A percentile compares a stretch with the other conserved stretches of the same genome.
These are phyloP conservation scores for Lithosia quadra DNA, from an alignment of 2,888 invertebrate species.

Conservation along the genomic window DNA sequence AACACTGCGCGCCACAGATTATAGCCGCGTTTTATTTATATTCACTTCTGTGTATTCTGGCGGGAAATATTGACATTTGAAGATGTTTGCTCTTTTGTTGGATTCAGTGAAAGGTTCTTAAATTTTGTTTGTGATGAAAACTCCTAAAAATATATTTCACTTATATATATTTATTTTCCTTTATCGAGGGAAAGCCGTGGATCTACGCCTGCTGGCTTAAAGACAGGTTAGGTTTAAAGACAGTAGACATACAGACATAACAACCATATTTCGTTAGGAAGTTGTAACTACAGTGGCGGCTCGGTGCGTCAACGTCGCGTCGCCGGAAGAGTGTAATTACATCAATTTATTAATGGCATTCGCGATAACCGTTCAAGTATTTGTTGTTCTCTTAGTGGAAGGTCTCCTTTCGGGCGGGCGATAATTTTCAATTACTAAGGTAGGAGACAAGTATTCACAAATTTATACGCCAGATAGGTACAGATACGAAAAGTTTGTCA, in stretches of 20 bases:
- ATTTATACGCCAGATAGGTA: no score
- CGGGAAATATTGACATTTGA: constrained; percentile 19
- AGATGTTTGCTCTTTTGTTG: constrained; percentile 18
- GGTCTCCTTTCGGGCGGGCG: no score
- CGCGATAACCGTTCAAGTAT: neutral
- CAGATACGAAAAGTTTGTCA: no score
- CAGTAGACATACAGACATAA: no score
- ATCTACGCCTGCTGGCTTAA: no score
- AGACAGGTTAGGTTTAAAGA: no score
- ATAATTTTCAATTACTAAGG: no score
- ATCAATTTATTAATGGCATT: constrained; percentile 11
- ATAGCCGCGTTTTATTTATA: constrained; percentile 27
- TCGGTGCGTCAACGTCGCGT: neutral
- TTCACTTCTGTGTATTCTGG: constrained; percentile 16
- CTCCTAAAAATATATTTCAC: no score
- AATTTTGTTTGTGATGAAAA: no score
- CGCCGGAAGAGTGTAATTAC: constrained; percentile 11
- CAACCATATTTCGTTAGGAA: neutral
- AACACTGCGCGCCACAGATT: constrained; percentile 46
- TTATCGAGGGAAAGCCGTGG: no score
- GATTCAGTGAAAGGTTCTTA: neutral
- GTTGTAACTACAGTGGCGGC: neutral
- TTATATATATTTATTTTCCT: no score
- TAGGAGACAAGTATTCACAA: no score
- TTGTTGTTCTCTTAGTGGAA: neutral